phyloP scores from a whole-genome alignment of 2,888 invertebrate species.

The Xanthia icteritia region DNA sequence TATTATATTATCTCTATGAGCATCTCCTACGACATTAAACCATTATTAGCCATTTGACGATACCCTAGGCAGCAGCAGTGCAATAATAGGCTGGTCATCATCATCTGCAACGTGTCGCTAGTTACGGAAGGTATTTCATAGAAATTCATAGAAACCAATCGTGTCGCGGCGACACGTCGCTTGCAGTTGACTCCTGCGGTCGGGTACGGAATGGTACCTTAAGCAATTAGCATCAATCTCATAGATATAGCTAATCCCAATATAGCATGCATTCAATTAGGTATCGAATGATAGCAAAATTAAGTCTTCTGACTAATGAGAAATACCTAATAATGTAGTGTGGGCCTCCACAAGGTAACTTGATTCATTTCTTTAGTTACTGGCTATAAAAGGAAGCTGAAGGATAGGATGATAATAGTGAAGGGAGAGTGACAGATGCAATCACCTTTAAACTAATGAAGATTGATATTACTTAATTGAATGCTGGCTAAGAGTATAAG shows the following conservation, averaged over 20 bases:
- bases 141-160: too few species aligned
- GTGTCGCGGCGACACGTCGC: too few species aligned
- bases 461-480: background rate
- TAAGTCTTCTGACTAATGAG: slow-evolving; percentile 10
- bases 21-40: too few species aligned
- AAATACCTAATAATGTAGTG: slow-evolving; percentile 19
- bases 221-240: slow-evolving; percentile 5
- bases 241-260: slow-evolving; percentile 6
- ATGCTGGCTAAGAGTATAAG: too few species aligned
- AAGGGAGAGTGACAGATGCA: background rate
- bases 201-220: too few species aligned
- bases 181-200: too few species aligned
- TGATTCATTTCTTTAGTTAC: slow-evolving; percentile 37
- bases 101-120: too few species aligned
- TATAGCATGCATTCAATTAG: slow-evolving; percentile 32
- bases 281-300: slow-evolving; percentile 35
- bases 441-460: background rate
- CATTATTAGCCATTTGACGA: too few species aligned
- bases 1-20: too few species aligned
- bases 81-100: too few species aligned
- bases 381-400: slow-evolving; percentile 40
- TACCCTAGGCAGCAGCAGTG: too few species aligned
- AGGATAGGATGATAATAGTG: slow-evolving; percentile 37
- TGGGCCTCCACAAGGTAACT: slow-evolving; percentile 43
- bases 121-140: too few species aligned